A percentile compares a stretch with the other conserved stretches of the same genome.
These are phyloP conservation scores for Platysteira castanea DNA, from an alignment of 2,113 vertebrate genomes.

Conservation along the genomic window DNA sequence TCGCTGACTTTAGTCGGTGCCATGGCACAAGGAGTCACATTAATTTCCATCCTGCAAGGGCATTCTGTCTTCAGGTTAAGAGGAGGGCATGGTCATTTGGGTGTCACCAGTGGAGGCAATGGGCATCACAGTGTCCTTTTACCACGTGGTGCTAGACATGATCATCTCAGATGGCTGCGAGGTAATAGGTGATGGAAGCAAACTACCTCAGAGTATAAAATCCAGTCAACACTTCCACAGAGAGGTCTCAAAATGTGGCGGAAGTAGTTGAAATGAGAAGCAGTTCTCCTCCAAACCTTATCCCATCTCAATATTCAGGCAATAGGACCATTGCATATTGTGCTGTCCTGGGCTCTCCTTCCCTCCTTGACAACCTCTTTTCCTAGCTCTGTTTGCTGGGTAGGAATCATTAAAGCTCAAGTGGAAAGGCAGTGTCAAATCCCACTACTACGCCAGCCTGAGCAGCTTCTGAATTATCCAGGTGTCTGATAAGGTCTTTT, in stretches of 20 bases:
- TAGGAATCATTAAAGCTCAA: not conserved
- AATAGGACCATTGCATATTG: not conserved
- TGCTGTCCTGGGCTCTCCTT: not conserved
- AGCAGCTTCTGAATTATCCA: not conserved
- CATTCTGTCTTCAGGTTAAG: not conserved
- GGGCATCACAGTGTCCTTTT: not conserved
- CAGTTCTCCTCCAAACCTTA: not conserved
- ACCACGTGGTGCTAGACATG: not conserved
- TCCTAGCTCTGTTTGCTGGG: not conserved
- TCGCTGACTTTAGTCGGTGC: not conserved
- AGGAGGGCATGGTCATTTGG: accelerated
- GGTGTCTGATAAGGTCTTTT: not conserved
- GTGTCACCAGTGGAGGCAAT: not conserved
- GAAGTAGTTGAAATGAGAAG: not conserved
- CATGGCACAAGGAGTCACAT: not conserved
- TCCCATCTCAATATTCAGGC: not conserved
- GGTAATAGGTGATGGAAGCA: not conserved
- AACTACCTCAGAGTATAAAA: not conserved
- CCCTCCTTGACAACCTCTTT: not conserved
- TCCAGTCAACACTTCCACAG: not conserved
- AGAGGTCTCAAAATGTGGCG: not conserved
- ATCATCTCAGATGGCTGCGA: not conserved
- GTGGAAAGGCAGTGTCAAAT: not conserved
- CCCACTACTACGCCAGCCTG: not conserved
- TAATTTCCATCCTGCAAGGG: not conserved